Conservation (phyloP, 2,888 invertebrate genomes). For the Dichetophora obliterata region DNA sequence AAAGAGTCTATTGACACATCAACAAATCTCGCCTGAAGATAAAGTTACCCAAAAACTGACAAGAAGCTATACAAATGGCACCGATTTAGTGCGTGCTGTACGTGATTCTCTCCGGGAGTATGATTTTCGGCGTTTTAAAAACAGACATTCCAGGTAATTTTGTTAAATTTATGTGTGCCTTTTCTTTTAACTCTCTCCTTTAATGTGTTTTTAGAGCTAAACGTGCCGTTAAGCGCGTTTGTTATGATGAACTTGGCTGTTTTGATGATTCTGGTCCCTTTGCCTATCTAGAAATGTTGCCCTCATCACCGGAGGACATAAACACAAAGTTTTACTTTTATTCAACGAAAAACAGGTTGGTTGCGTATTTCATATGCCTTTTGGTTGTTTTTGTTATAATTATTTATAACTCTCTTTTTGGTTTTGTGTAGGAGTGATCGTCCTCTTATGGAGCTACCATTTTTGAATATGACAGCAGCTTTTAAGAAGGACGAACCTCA, state of each 20-base stretch:
- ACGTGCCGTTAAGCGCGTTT: slow-evolving; percentile 84
- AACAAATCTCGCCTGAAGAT: slow-evolving; percentile 35
- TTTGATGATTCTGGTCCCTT: slow-evolving; percentile 93
- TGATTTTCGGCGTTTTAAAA: slow-evolving; percentile 51
- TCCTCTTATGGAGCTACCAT: slow-evolving; percentile 79
- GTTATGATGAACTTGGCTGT: slow-evolving; percentile 91
- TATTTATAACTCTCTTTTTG: neutral
- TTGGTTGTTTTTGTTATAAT: neutral
- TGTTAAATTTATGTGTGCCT: neutral
- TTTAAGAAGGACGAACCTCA: slow-evolving; percentile 67
- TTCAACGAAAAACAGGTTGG: slow-evolving; percentile 77
- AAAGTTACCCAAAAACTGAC: slow-evolving; percentile 34
- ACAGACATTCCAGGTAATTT: slow-evolving; percentile 48
- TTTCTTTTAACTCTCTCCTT: no score
- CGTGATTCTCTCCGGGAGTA: slow-evolving; percentile 55
- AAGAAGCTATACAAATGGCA: slow-evolving; percentile 48
- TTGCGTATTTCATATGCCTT: neutral
- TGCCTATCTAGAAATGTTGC: slow-evolving; percentile 90
- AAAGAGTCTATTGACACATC: neutral
- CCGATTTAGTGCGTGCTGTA: slow-evolving; percentile 57
- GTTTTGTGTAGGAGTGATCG: slow-evolving; percentile 68
- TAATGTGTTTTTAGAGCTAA: slow-evolving; percentile 77
- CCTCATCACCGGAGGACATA: slow-evolving; percentile 87
- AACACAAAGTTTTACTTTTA: slow-evolving; percentile 86
- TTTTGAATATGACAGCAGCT: slow-evolving; percentile 79